Evolutionary conservation across 2,888 invertebrate genomes (phyloP).

Genomic region (Agrochola lota): DNA sequence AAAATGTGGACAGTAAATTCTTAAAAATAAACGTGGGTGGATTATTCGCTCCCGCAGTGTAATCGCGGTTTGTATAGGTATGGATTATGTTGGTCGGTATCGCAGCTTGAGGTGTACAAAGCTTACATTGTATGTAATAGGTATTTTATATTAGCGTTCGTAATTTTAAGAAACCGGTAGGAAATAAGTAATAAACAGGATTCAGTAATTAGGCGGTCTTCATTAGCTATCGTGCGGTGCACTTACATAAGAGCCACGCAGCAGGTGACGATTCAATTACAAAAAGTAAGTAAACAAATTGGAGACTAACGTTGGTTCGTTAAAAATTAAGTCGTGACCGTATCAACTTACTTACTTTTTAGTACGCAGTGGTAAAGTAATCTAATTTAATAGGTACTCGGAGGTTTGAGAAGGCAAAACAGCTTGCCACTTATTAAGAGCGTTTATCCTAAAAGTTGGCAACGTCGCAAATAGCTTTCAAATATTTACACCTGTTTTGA

Average conservation of each 20-base stretch:
- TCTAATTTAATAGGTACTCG: no score
- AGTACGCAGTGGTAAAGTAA: no score
- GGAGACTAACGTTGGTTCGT: background rate
- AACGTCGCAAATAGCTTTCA: no score
- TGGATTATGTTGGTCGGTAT: conserved; percentile 11
- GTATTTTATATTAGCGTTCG: conserved; percentile 21
- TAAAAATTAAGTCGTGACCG: background rate
- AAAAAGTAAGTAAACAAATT: background rate
- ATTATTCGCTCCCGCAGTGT: conserved; percentile 23
- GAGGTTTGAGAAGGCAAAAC: no score
- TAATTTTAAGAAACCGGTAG: conserved; percentile 7
- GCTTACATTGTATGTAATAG: conserved; percentile 17
- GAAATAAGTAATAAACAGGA: conserved; percentile 14
- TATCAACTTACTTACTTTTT: background rate
- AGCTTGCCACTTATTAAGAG: no score
- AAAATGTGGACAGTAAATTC: conserved; percentile 41
- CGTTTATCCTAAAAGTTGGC: no score
- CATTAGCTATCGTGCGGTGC: background rate
- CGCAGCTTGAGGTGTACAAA: conserved; percentile 7
- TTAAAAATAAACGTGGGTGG: conserved; percentile 14
- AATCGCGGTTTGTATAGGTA: conserved; percentile 4
- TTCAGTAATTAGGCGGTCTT: background rate
- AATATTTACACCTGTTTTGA: no score
- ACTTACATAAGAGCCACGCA: background rate
- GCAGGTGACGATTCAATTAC: background rate